A percentile compares a stretch with the other conserved stretches of the same genome.
Conservation (phyloP, 1,140 invertebrate genomes). For the Goniozus legneri region DNA sequence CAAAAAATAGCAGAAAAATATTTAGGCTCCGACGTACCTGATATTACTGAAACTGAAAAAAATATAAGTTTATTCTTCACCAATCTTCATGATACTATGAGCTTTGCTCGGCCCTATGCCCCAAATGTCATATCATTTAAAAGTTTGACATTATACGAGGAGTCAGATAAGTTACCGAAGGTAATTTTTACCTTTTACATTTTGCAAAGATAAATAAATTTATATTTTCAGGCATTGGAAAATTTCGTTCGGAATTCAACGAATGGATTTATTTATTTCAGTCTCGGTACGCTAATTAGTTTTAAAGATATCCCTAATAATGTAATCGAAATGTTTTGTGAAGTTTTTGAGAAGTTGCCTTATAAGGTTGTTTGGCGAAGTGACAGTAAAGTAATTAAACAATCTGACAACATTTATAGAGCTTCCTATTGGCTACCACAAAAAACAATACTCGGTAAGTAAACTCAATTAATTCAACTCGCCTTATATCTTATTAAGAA, state of each 20-base stretch:
- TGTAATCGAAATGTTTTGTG: slow-evolving; percentile 40
- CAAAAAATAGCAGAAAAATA: slow-evolving; percentile 10
- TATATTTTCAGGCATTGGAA: slow-evolving; percentile 40
- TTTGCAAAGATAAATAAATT: background rate
- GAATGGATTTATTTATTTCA: slow-evolving; percentile 59
- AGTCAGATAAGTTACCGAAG: background rate
- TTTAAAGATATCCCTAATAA: slow-evolving; percentile 28
- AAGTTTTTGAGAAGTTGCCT: slow-evolving; percentile 48
- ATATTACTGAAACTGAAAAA: slow-evolving; percentile 3
- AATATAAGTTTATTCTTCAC: slow-evolving; percentile 12
- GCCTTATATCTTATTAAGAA: background rate
- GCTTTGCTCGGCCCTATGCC: background rate
- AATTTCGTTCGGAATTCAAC: slow-evolving; percentile 46
- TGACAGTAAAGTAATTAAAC: slow-evolving; percentile 6
- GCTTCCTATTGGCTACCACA: slow-evolving; percentile 48
- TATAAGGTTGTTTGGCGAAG: slow-evolving; percentile 37
- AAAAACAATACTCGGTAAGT: slow-evolving; percentile 35
- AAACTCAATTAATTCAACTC: slow-evolving; percentile 5
- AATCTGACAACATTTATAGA: slow-evolving; percentile 35
- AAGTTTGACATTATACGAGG: no score
- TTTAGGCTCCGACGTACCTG: slow-evolving; percentile 9
- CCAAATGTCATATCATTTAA: no score
- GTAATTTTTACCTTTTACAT: background rate
- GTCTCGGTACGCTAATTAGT: slow-evolving; percentile 51
- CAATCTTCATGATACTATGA: background rate